Conservation (phyloP, 2,797 vertebrate genomes). For the Muscicapa comitata region DNA sequence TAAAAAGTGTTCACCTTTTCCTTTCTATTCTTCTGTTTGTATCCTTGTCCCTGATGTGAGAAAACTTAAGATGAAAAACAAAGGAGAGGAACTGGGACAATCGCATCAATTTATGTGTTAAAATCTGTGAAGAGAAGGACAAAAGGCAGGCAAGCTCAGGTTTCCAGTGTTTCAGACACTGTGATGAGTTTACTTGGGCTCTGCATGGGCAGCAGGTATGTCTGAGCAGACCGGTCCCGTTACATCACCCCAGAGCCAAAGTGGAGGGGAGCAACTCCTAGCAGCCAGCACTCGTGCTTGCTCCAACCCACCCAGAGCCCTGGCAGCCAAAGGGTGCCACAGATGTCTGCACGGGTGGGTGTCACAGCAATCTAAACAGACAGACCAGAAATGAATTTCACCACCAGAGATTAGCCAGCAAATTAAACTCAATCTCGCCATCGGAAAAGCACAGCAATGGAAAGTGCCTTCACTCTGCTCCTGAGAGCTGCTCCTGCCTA, state of each 20-base stretch:
- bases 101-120: not conserved
- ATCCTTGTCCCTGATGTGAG: not conserved
- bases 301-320: not conserved
- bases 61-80: not conserved
- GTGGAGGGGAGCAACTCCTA: not conserved
- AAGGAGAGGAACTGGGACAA: not conserved
- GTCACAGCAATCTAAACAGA: conserved; percentile 22
- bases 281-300: not conserved
- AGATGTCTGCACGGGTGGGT: not conserved
- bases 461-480: fast-evolving
- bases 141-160: not conserved
- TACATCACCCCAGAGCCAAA: fast-evolving
- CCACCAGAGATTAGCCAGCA: conserved; percentile 23
- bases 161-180: not conserved
- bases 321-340: not conserved
- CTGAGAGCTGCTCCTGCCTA: not conserved
- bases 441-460: fast-evolving
- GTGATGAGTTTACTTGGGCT: not conserved
- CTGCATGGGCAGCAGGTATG: fast-evolving
- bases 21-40: not conserved
- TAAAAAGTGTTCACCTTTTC: not conserved
- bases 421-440: conserved; percentile 14
- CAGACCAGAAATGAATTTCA: conserved; percentile 39
- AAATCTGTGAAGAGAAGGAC: not conserved
- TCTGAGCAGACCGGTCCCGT: not conserved